A percentile compares a stretch with the other conserved stretches of the same genome.
These are phyloP conservation scores for Xenopus petersii DNA, from an alignment of 2,797 vertebrate genomes.

Conservation along the genomic window DNA sequence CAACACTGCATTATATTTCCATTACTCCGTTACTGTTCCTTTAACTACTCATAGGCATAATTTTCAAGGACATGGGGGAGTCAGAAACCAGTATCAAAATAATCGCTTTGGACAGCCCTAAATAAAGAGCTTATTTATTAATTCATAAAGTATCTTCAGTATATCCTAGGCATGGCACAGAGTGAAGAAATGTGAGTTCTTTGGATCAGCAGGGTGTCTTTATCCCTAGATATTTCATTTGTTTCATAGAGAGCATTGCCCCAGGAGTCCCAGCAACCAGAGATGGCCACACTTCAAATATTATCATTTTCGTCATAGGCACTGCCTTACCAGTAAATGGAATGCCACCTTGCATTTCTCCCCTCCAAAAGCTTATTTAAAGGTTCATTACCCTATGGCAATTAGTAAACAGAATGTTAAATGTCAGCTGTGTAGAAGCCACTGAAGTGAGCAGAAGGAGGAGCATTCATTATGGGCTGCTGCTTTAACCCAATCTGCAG, in stretches of 20 bases:
- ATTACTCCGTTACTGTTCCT: no score
- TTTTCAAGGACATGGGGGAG: no score
- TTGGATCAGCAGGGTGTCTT: neutral
- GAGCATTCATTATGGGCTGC: conserved; percentile 17
- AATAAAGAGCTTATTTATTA: no score
- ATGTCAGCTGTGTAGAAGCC: conserved; percentile 42
- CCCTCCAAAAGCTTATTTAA: conserved; percentile 41
- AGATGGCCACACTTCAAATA: conserved; percentile 23
- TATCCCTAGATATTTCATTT: neutral
- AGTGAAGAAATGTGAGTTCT: neutral
- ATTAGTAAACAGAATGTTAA: conserved; percentile 41
- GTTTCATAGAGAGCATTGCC: conserved; percentile 3
- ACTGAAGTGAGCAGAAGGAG: conserved; percentile 29
- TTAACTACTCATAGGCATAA: no score
- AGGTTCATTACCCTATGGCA: conserved; percentile 42
- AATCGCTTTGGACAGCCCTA: no score
- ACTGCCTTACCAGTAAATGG: conserved; percentile 8
- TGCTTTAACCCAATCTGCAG: conserved; percentile 19
- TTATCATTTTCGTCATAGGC: conserved; percentile 30
- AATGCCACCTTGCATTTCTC: conserved; percentile 7
- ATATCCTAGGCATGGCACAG: no score
- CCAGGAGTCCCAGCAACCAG: conserved; percentile 3
- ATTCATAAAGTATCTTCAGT: no score
- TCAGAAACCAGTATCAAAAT: no score
- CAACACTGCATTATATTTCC: no score